Evolutionary conservation across 2,797 vertebrate genomes (phyloP), one percentile per base, ranked within the genome.

Genomic region (Gouania willdenowi): DNA sequence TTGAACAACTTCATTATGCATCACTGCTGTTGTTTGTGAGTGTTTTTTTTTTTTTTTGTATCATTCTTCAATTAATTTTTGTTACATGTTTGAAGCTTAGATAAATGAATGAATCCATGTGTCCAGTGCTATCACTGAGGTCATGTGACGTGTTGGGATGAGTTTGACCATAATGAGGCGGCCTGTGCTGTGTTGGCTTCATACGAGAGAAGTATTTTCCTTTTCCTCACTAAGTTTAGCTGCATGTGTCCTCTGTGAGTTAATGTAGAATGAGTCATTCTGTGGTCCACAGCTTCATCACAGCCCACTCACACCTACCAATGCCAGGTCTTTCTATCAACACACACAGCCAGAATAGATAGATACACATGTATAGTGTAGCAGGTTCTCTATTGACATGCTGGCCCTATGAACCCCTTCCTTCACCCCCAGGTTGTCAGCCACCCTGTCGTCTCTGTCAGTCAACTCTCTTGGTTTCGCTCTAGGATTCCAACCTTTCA

Each of bases 401-500:
- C n/a, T 32, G 39, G 59, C 41, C 56, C 37, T n/a, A 30, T 55
- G 44, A 59, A 59, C 45, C 61, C 38, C 19, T 42, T 17, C 32
- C 41, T 53, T 35, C 35, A 56, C 29, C 41, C 50, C 38, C 20
- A 11, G 47, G 64, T 60, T 52, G 57, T 35, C 20, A 48, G 37
- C 27, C 56, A 62, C 29, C 34, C 33, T 45, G 25, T 46, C 49
- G 74, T 59, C 66, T 68, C 71, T 62, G 71, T 78, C 73, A 71
- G 68, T 82, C 81, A 75, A 61, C 55, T 74, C 66, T 75, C 60
- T 41, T 59, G 38, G 75, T 80, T 75, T 75, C 67, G 62, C 77
- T 83, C 75, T 71, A 77, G 72, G 79, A 82, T 77, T 78, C 73
- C 79, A 87, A 85, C 83, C 84, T 83, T 86, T 83, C 79, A 79